phyloP scores from a whole-genome alignment of 2,888 invertebrate species.

The Tanytarsus gracilentus region DNA sequence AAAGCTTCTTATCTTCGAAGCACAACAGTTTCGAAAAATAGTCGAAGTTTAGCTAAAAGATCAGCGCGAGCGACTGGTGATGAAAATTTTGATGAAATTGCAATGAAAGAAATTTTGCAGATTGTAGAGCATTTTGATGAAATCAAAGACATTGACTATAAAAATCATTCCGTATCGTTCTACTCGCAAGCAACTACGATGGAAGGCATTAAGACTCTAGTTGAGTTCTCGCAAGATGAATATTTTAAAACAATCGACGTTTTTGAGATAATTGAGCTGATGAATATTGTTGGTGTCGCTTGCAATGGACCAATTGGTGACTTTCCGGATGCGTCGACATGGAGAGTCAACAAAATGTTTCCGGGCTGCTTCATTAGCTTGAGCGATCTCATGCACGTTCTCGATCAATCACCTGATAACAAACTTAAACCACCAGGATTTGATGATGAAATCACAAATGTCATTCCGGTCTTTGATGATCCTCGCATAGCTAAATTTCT shows the following conservation, averaged over 20 bases:
- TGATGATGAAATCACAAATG: slow-evolving; percentile 1
- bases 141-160: slow-evolving; percentile 8
- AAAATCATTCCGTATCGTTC: not conserved
- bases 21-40: not conserved
- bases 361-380: not conserved
- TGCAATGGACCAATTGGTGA: slow-evolving; percentile 9
- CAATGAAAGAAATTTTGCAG: not conserved
- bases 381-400: not conserved
- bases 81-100: not conserved
- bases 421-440: not conserved
- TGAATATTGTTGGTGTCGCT: slow-evolving; percentile 1
- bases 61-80: not conserved
- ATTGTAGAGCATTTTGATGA: slow-evolving; percentile 4
- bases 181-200: slow-evolving; percentile 6
- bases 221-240: not conserved
- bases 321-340: slow-evolving; percentile 6
- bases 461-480: slow-evolving; percentile 14
- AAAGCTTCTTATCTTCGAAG: not conserved
- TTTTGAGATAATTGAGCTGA: not conserved
- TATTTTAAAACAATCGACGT: not conserved
- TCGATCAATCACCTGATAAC: not conserved
- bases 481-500: not conserved
- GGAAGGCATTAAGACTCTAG: not conserved
- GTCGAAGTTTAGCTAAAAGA: slow-evolving; percentile 1
- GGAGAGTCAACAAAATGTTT: not conserved